Base-by-base conservation (phyloP, 30 jellyfish, hydroid and myxozoan species). In the Aurelia aurita complex sp. Pacific region DNA sequence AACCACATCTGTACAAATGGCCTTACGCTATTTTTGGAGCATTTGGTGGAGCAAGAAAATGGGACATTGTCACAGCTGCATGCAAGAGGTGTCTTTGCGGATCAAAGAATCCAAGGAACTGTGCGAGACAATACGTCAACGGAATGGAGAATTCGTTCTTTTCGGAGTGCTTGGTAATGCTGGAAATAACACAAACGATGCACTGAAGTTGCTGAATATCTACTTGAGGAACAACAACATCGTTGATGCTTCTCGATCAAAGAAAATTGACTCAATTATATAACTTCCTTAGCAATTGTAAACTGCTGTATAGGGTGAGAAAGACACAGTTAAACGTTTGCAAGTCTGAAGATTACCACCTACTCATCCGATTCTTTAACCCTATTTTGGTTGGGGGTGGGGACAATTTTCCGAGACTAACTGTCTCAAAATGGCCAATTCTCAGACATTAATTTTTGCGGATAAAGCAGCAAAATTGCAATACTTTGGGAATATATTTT, bases 1-100 rank as follows among this genome's bases (percentile, higher is more conserved):
- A 84, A 84, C 52, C 87, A 42, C 53, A 84, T 84, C 32, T 88
- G 93, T 29, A 84, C 82, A 52, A 74, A 84, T 75, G 93, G 93
- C 15, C 87, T 84, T 11, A 84, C 51, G 15, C 57, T 71, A 59
- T 18, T 73, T 17, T 29, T 84, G 87, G 82, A 74, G 40, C 11
- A 81, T 68, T 54, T 84, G 42, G 62, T 84, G 11, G 82, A 73
- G 64, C 82, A 73, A 19, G 42, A 11, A 32, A 84, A 84, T 61
- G 70, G 57, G 18, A 15, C 82, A 36, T 78, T 84, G 46, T 53
- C 87, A 32, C 93, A 84, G 33, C 60, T 84, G 79, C 85, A 84
- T 42, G 93, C 57, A 14, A 73, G 68, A 72, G 93, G 93, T 4
- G 79, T 71, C 43, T 84, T 84, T 64, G 93, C 93, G 9, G 87